Evolutionary conservation across 2,888 invertebrate genomes (phyloP).

Genomic region (Clepsis dumicolana): DNA sequence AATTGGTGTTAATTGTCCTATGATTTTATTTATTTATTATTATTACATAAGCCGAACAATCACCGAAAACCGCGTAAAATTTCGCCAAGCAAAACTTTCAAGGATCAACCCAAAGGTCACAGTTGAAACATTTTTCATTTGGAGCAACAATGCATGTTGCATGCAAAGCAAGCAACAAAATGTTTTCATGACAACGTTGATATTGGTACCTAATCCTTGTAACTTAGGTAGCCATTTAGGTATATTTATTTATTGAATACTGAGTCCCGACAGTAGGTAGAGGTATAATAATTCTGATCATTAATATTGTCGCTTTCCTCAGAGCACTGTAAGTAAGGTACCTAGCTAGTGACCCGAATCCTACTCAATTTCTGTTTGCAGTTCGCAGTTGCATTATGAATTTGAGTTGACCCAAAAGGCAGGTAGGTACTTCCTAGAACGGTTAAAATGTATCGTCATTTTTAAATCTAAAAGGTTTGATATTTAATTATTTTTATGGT

Average conservation of each 20-base stretch:
- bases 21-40: too few relatives aligned
- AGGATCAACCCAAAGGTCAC: neutral
- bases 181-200: neutral
- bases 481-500: too few relatives aligned
- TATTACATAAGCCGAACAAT: neutral
- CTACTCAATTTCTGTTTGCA: constrained; percentile 67
- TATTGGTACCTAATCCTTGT: neutral
- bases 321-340: constrained; percentile 37
- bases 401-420: constrained; percentile 32
- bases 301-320: neutral
- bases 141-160: too few relatives aligned
- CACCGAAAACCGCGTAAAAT: neutral
- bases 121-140: neutral
- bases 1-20: too few relatives aligned
- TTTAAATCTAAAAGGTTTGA: neutral
- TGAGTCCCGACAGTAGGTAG: neutral
- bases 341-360: constrained; percentile 71
- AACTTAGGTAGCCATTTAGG: neutral
- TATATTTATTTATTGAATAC: neutral
- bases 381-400: constrained; percentile 56
- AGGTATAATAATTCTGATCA: neutral
- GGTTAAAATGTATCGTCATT: neutral
- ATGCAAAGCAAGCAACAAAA: too few relatives aligned
- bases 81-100: neutral
- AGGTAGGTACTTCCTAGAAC: constrained; percentile 28